Evolutionary conservation across 2,797 vertebrate genomes (phyloP), one percentile per base, ranked within the genome.

Genomic region (Pagetopsis macropterus): DNA sequence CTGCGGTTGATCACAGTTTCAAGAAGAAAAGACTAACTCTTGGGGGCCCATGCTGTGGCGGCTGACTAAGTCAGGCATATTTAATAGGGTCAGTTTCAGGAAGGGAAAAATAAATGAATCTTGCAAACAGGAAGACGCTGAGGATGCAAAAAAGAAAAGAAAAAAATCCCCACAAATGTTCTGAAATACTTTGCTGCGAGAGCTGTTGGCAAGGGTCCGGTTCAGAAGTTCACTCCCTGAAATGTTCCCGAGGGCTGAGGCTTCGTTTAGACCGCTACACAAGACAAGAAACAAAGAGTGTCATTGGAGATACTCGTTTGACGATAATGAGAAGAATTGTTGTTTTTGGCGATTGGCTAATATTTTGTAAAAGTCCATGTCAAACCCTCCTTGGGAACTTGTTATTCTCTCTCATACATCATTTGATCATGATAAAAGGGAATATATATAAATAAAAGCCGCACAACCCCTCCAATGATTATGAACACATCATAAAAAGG

Each of bases 81-180:
- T 81, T 78, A 84, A 85, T 50, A 44, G 84, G 87, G 86, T 83
- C 85, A 44, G 57, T 67, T 81, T 84, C 84, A 91, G 90, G 90
- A 92, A 93, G 66, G 73, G 86, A 81, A 81, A 86, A 77, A 86
- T 70, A 86, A 91, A 90, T 88, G 0, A 80, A 92, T 91, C 85
- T 87, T 49, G 56, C 85, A 91, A 92, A 94, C 88, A 91, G 88
- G 90, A 92, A 89, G 85, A 84, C 31, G 75, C 80, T 33, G 77
- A 84, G 78, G 71, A 88, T 90, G 88, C 88, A 81, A 63, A 84
- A 81, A 76, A 79, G 66, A 84, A 81, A 76, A 79, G 66, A 62
- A 8, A 46, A 56, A 61, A 64, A 6, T 15, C 27, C 54, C 61
- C 65, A 41, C 2, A 37, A 31, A 81, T 81, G 76, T 69, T 83